Evolutionary conservation across 2,888 invertebrate species (phyloP), one percentile per base, ranked within the genome.

Genomic region (Cabera pusaria): DNA sequence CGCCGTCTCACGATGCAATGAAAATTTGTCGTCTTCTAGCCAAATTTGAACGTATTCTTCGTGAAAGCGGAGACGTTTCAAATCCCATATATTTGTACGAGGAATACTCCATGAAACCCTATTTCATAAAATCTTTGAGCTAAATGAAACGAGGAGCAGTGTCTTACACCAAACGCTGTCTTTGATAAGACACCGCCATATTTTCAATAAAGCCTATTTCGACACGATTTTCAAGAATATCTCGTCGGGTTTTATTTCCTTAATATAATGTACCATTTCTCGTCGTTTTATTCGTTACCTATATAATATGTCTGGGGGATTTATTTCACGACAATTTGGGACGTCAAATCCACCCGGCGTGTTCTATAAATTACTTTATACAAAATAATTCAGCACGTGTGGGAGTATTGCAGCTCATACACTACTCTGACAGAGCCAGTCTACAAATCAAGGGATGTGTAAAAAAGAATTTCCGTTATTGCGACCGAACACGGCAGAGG

Each of bases 11-110:
- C 58, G 62, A 61, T 72, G 75, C 77, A 72, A 79, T 75, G 78
- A 79, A 73, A 81, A 83, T 80, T 74, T 78, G 76, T 78, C 75
- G 73, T 72, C 71, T 66, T 64, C 72, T 72, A 69, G 71, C 72
- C 75, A 75, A 81, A 81, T 77, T 76, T 75, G 63, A 71, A 73
- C 69, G 70, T 74, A 73, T 76, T 74, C 70, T 68, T 64, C 59
- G 63, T 62, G 60, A 61, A 68, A 59, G 63, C 56, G 52, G 48
- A 45, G 60, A 63, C 58, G 57, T 66, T 68, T 70, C 61, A 61
- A 58, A 59, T 50, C 44, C 48, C 49, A 62, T 53, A 58, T 64
- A 67, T 69, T 72, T 67, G 67, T 59, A 62, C 61, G 53, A 61
- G 55, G 50, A 56, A 59, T 59, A 63, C 54, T 67, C n/a, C 44